phyloP scores from a whole-genome alignment of 2,888 invertebrate genomes.

The Ectemnius continuus region DNA sequence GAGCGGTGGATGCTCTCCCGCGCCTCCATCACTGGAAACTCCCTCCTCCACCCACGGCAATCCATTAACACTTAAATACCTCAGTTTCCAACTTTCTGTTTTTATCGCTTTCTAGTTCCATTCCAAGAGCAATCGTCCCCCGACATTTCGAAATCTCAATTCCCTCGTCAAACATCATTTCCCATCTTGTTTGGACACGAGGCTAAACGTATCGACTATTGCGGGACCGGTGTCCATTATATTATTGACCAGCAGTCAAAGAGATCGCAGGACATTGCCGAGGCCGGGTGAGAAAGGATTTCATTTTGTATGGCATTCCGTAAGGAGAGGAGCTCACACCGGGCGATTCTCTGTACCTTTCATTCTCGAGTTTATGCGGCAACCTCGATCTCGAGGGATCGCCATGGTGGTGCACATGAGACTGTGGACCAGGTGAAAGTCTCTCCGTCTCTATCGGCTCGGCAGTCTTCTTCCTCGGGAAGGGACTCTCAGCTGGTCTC shows the following conservation, averaged over 20 bases:
- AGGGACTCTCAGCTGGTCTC: too few relatives aligned
- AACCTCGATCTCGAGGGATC: conserved; percentile 55
- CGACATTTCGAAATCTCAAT: conserved; percentile 5
- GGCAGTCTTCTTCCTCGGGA: too few relatives aligned
- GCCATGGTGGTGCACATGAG: conserved; percentile 50
- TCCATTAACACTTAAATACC: too few relatives aligned
- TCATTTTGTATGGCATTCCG: conserved; percentile 64
- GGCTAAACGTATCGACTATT: too few relatives aligned
- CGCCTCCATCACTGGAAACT: conserved; percentile 36
- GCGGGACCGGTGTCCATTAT: too few relatives aligned
- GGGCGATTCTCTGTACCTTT: conserved; percentile 35
- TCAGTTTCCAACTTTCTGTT: too few relatives aligned
- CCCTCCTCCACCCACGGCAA: conserved; percentile 8
- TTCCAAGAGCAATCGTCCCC: too few relatives aligned
- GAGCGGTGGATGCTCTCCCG: conserved; percentile 56
- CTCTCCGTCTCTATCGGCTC: conserved; percentile 35
- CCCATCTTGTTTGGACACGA: too few relatives aligned
- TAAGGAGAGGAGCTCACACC: conserved; percentile 44
- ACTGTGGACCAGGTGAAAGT: conserved; percentile 54
- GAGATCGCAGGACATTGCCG: too few relatives aligned
- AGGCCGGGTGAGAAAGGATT: conserved; percentile 55
- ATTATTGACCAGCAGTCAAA: too few relatives aligned
- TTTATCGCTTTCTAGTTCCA: too few relatives aligned
- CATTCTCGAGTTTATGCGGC: conserved; percentile 49
- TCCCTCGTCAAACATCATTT: too few relatives aligned